Base-by-base conservation (phyloP, 92 coral and sea anemone species). In the Galaxea fascicularis region DNA sequence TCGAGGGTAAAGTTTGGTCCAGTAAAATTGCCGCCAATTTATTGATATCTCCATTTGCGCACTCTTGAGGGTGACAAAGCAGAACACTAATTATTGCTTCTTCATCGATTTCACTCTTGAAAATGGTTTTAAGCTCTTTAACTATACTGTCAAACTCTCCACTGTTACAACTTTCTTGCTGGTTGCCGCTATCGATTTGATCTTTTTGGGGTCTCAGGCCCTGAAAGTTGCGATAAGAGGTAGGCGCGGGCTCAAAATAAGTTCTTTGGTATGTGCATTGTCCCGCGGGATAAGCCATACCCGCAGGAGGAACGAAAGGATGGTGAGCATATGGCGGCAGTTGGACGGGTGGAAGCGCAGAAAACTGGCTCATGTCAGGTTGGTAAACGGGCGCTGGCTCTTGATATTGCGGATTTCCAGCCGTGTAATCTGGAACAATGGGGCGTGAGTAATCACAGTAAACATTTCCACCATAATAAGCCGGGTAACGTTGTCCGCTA, bases 371-470 rank as follows among this genome's bases (percentile, higher is more conserved):
- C 76, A 80, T 39, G 45, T 54, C 86, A 27, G 28, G 78, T 35
- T 49, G 70, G 49, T 54, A 82, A 29, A 70, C 29, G 28, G 78
- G 41, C 45, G 53, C 21, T n/a, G 53, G 30, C 22, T 65, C 74
- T 17, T 49, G 74, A 65, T 67, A 67, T 10, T 20, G 84, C 17
- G 28, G 21, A 30, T 78, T 49, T 47, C 74, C 59, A n/a, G 73
- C 51, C 17, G 52, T 31, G 25, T 67, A 80, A 44, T 80, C 85
- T 12, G 76, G 58, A 52, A n/a, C 35, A 10, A 69, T 41, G 0
- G 86, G 57, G 35, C 71, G 77, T 22, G 29, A 66, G 46, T 82
- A 70, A 31, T 82, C 78, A 68, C 57, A 27, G 44, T 80, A 80
- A 30, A 80, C 85, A 80, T 39, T 28, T n/a, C 75, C 76, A 35